phyloP scores from a whole-genome alignment of 2,113 vertebrate species.

The Psettodes erumei region DNA sequence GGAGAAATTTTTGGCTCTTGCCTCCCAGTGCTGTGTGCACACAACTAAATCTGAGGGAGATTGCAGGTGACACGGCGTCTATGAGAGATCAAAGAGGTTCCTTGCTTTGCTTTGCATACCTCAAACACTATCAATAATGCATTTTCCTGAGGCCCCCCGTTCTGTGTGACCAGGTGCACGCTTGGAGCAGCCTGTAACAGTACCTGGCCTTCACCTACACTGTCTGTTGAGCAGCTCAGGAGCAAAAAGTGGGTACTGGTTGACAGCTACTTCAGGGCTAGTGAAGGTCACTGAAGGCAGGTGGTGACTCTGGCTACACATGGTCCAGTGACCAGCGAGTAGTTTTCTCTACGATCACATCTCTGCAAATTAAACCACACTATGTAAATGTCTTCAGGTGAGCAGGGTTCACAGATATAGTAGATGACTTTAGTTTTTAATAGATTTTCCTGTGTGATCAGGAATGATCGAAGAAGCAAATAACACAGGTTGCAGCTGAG shows the following conservation, averaged over 20 bases:
- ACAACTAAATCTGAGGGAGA: constrained; percentile 59
- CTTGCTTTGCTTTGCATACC: constrained; percentile 72
- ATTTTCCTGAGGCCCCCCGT: constrained; percentile 50
- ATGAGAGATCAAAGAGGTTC: constrained; percentile 71
- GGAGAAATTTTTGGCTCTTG: constrained; percentile 65
- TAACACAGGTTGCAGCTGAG: background rate
- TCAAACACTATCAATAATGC: constrained; percentile 78
- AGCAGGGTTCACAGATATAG: constrained; percentile 3
- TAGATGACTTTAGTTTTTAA: background rate
- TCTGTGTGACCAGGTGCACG: constrained; percentile 22
- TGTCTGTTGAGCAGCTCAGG: constrained; percentile 39
- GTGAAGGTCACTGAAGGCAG: constrained; percentile 40
- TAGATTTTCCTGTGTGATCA: background rate
- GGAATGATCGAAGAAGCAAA: background rate
- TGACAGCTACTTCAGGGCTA: constrained; percentile 55
- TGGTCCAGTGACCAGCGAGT: constrained; percentile 2
- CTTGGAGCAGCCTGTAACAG: constrained; percentile 51
- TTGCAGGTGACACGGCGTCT: constrained; percentile 60
- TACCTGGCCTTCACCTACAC: constrained; percentile 58
- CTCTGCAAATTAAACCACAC: constrained; percentile 11
- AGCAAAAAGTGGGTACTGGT: constrained; percentile 39
- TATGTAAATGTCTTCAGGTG: constrained; percentile 5
- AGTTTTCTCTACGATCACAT: constrained; percentile 13
- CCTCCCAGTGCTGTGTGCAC: constrained; percentile 45
- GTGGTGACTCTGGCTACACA: constrained; percentile 34